Base-by-base conservation (phyloP, 2,113 vertebrate species). In the Panthera tigris region DNA sequence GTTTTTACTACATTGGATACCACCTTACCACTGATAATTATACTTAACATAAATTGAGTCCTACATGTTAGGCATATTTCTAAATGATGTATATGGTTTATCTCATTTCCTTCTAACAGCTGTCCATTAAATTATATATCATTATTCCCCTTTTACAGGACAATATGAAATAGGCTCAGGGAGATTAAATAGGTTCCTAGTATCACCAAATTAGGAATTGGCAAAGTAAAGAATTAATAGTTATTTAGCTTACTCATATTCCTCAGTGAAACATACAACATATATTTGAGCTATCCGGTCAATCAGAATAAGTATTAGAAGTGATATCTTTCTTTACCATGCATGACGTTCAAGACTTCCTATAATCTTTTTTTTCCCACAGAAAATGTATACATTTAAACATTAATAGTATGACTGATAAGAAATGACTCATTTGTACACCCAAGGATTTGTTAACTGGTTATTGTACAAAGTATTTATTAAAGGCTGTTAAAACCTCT, bases 381-480 rank as follows among this genome's bases (percentile, higher is more conserved):
- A 82, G 79, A 69, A 93, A 80, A 87, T 80, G 4, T 45, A 4
- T 80, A 66, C 55, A 88, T 90, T 92, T 90, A 89, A 93, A 68
- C 27, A 71, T 86, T 94, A 96, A 33, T 92, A 16, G 8, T 91
- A 50, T 57, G 4, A 73, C 45, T 87, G 27, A 55, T 83, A 89
- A 89, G 74, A 55, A 87, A 31, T 92, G 61, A 3, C 39, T 97
- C 19, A 69, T 83, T 90, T 90, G 39, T 50, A 95, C 36, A 74
- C 23, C 16, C 27, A 81, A 55, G n/a, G 89, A 92, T 68, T 79
- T 94, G 63, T 74, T 93, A 55, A 93, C 10, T 96, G 14, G 12
- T 96, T 92, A 57, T 91, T 3, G 79, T 80, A 93, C 88, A 96
- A 63, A 16, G 66, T 74, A 87, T 71, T 91, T 97, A 68, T 63